phyloP scores from a whole-genome alignment of 1,140 invertebrate species.

The Lutraria rhynchaena region DNA sequence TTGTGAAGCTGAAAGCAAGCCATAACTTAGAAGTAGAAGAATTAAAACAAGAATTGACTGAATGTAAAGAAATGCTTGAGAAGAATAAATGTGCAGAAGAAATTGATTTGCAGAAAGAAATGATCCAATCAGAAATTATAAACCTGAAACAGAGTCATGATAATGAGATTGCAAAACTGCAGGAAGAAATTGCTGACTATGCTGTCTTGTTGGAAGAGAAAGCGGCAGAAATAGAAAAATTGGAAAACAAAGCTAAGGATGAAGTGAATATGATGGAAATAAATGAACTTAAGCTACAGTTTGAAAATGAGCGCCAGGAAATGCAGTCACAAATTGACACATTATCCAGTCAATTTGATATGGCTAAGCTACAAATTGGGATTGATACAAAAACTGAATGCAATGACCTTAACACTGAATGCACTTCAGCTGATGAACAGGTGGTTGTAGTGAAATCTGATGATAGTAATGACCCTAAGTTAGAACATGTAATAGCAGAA shows the following conservation, averaged over 20 bases:
- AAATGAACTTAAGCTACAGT: neutral
- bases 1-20: no score
- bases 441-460: no score
- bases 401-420: no score
- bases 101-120: no score
- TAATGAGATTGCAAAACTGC: constrained; percentile 15
- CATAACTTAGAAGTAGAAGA: no score
- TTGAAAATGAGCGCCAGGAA: neutral
- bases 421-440: no score
- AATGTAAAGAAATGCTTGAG: no score
- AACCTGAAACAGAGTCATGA: constrained; percentile 36
- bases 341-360: no score
- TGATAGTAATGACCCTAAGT: no score
- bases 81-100: no score
- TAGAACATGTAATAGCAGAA: neutral
- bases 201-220: neutral
- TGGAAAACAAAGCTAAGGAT: constrained; percentile 4
- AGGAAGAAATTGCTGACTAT: constrained; percentile 22
- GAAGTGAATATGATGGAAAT: constrained; percentile 1
- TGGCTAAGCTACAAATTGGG: neutral
- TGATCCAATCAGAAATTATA: constrained; percentile 42
- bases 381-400: no score
- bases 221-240: constrained; percentile 6
- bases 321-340: neutral
- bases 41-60: no score